phyloP scores from a whole-genome alignment of 2,888 invertebrate species.

The Steinernema scapterisci region DNA sequence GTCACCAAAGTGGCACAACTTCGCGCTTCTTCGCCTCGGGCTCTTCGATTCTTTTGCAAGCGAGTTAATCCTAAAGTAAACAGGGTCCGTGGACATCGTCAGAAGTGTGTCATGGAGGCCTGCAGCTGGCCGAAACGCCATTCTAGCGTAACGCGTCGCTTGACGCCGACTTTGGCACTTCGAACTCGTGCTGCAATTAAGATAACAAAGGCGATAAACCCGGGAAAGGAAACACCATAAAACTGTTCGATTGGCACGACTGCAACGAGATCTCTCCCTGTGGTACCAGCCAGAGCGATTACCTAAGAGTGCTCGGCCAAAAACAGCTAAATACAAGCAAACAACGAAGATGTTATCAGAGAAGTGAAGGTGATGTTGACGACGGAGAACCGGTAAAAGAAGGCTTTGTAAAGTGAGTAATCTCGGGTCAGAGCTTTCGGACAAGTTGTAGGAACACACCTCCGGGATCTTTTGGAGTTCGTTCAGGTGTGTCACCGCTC shows the following conservation, averaged over 20 bases:
- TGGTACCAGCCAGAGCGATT: neutral
- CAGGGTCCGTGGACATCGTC: neutral
- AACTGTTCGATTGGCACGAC: neutral
- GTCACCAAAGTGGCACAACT: neutral
- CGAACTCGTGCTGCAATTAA: neutral
- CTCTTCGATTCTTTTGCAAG: neutral
- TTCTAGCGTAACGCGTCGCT: neutral
- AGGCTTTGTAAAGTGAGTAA: neutral
- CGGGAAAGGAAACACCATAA: neutral
- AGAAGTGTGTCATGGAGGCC: neutral
- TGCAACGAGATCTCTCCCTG: neutral
- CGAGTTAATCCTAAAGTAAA: slow-evolving; percentile 3
- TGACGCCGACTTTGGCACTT: neutral
- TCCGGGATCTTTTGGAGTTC: neutral
- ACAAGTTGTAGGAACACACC: neutral
- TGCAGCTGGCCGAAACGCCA: no score
- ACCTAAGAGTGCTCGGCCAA: neutral
- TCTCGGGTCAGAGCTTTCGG: neutral
- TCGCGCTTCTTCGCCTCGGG: neutral
- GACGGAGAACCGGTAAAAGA: neutral
- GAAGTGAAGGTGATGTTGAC: neutral
- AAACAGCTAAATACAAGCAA: slow-evolving; percentile 27
- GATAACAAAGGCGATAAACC: neutral
- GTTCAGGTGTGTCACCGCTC: no score
- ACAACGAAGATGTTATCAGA: slow-evolving; percentile 12